Evolutionary conservation across 53 echinoderm and acorn worm species (phyloP).

Genomic region (Hippasteria phrygiana): DNA sequence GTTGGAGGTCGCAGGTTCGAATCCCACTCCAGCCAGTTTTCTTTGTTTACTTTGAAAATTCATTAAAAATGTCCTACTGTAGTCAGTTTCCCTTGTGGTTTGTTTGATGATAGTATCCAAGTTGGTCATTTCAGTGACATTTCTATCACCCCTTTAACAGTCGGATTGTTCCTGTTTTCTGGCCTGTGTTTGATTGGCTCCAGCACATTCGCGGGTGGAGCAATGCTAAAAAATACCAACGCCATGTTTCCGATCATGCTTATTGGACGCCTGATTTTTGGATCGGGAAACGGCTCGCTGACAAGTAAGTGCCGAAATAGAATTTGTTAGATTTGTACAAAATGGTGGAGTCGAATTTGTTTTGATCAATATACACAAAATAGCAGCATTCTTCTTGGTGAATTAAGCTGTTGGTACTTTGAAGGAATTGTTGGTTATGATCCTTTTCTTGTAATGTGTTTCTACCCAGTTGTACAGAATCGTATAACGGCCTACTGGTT

Average conservation of each 20-base stretch:
- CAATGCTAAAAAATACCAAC: conserved; percentile 72
- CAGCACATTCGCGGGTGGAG: conserved; percentile 78
- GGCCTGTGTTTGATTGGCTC: conserved; percentile 80
- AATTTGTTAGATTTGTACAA: not conserved
- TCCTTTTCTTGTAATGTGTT: not conserved
- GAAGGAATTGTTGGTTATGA: not conserved
- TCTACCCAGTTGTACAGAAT: conserved; percentile 83
- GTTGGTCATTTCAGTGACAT: not conserved
- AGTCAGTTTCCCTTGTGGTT: not conserved
- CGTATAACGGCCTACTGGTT: conserved; percentile 91
- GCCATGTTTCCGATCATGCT: conserved; percentile 92
- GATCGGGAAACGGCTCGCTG: conserved; percentile 86
- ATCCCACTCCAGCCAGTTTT: no score
- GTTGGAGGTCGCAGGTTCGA: no score
- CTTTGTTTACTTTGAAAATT: no score
- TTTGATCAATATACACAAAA: not conserved
- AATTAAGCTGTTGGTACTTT: not conserved
- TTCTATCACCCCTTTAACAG: conserved; percentile 35
- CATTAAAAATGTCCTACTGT: no score
- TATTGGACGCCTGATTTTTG: conserved; percentile 80
- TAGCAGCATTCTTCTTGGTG: not conserved
- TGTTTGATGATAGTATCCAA: not conserved
- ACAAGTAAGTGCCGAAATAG: conserved; percentile 71
- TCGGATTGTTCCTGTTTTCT: conserved; percentile 86
- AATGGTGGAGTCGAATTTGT: no score